Base-by-base conservation (phyloP, 2,797 vertebrate genomes). In the Gymnocypris eckloni region DNA sequence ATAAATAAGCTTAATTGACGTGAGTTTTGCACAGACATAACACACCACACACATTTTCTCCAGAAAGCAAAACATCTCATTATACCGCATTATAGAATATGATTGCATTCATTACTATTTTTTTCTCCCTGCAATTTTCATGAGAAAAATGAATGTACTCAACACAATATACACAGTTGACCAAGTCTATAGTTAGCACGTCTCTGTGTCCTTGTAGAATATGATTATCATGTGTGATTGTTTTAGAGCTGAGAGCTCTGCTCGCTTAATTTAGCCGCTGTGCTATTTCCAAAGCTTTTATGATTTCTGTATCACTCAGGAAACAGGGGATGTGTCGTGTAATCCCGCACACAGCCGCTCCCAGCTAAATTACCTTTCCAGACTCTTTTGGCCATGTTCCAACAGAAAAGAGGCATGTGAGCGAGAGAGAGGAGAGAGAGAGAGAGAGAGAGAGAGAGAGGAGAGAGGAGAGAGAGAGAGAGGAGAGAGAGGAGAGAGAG, bases 331-430 rank as follows among this genome's bases (percentile, higher is more conserved):
- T 92, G 90, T 93, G 92, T 92, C 91, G 92, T 90, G 82, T 88
- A 88, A 70, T 87, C 89, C 89, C 86, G 90, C 90, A 92, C 93
- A 91, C 90, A 92, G 90, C 89, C 92, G 90, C 93, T 92, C 90
- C 90, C 33, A 91, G 92, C 89, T 81, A 92, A 93, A 94, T 90
- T 90, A 78, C 89, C 90, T 92, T 88, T 85, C 87, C 85, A 73
- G 83, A n/a, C 83, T 76, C 79, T 67, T 81, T 86, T 82, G 91
- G 33, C 33, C 75, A 83, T 84, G 54, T 71, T 80, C 25, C 41
- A 33, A 52, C 75, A 84, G 39, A 59, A 79, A 77, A 67, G 41
- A 56, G 33, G 61, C 54, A 45, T 70, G 73, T 84, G 73, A 45
- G 83, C 22, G 77, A 69, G 45, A 22, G 72, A 86, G 54, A 72